Base-by-base conservation (phyloP, 2,888 invertebrate genomes). In the Agonopterix heracliana region DNA sequence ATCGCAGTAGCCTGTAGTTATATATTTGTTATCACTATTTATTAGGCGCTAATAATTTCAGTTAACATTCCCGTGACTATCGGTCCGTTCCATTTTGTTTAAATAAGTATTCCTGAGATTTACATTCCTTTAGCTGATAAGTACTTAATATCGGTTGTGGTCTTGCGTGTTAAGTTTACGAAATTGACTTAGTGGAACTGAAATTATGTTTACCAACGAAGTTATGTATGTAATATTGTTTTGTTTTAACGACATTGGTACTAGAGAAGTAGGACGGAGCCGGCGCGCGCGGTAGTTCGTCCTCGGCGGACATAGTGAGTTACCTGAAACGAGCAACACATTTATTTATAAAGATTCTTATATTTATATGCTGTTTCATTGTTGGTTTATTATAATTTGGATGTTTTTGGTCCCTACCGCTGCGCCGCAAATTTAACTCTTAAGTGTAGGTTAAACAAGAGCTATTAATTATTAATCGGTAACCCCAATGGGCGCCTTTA, bases 121-220 rank as follows among this genome's bases (percentile, higher is more conserved):
- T 77, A 77, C 84, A 89, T 88, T 89, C 88, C 89, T 83, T 80
- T 89, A 89, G 87, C 73, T 74, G 62, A 71, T 87, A 87, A 87
- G 88, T 89, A 89, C 88, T 88, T 89, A 88, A 84, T 88, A 87
- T 89, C 83, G 89, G 89, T 89, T 89, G 88, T 89, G 89, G 89
- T 89, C 89, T 89, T 89, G 89, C 89, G 89, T 89, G 86, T 86
- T 89, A 89, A 86, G 87, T 87, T 86, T 79, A 85, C 80, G 71
- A 81, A 83, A 83, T 79, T 77, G 74, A 80, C 77, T 80, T 79
- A 75, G 79, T 79, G 83, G 81, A 83, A 81, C 77, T 82, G 83
- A 84, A 86, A 80, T 85, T 81, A 80, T 73, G 82, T 86, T 85
- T 86, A 88, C 87, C 88, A 88, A 88, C 87, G 87, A 88, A 87